Percentiles rank a stretch among this genome's conserved stretches.
phyloP scores from a whole-genome alignment of 2,888 invertebrate genomes.

The Allygus modestus region DNA sequence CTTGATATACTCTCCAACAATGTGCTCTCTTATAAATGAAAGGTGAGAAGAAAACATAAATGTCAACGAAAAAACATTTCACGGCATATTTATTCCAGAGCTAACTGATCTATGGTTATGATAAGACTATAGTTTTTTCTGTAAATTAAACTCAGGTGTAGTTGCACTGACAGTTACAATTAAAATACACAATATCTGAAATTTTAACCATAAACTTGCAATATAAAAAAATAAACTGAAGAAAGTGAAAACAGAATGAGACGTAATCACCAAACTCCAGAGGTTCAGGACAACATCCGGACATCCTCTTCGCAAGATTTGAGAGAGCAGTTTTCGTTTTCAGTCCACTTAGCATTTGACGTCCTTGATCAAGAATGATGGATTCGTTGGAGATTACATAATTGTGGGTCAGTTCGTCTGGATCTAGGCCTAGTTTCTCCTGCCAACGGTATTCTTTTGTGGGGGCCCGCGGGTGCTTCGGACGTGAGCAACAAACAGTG shows the following conservation, averaged over 20 bases:
- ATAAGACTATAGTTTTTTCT: no score
- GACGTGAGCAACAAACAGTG: conserved; percentile 42
- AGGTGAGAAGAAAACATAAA: no score
- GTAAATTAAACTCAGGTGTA: no score
- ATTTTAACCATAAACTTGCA: no score
- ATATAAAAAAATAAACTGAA: no score
- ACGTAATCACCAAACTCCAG: not conserved
- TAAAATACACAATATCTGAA: no score
- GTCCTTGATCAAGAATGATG: conserved; percentile 32
- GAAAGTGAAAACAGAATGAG: not conserved
- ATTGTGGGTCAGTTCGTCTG: conserved; percentile 55
- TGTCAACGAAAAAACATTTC: no score
- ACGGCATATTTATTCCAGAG: no score
- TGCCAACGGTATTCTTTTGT: conserved; percentile 55
- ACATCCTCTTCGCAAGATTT: not conserved
- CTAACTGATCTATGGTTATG: no score
- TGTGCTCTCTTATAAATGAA: no score
- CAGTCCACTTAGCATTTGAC: not conserved
- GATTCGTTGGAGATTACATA: conserved; percentile 41
- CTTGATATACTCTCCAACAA: no score
- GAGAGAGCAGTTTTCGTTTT: conserved; percentile 32
- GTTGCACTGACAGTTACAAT: no score
- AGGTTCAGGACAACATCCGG: not conserved
- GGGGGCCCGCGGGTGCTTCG: conserved; percentile 4
- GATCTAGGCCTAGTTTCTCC: conserved; percentile 57